Evolutionary conservation across 2,113 vertebrate genomes (phyloP).

Genomic region (Panthera leo): DNA sequence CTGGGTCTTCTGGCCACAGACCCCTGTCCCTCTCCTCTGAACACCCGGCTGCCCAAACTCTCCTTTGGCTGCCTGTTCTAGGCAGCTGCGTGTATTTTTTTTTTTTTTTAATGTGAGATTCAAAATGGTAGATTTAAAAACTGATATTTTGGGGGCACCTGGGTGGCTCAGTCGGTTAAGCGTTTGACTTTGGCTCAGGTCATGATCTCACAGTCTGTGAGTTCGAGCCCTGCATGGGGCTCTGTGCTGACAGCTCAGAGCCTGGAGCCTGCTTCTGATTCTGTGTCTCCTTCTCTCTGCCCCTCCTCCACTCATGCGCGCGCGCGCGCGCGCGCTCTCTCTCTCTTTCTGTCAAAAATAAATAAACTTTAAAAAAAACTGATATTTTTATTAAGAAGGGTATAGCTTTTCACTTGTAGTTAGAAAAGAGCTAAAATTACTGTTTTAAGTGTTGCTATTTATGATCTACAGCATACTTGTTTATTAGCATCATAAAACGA

Average conservation of each 20-base stretch:
- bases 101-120: not conserved
- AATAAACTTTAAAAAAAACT: not conserved
- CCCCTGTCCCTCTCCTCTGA: not conserved
- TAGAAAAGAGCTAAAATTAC: not conserved
- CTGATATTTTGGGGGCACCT: not conserved
- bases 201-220: too few species aligned
- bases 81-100: not conserved
- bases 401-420: not conserved
- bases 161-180: too few species aligned
- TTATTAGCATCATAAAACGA: not conserved
- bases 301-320: too few species aligned
- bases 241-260: too few species aligned
- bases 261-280: too few species aligned
- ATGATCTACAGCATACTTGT: not conserved
- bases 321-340: too few species aligned
- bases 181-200: too few species aligned
- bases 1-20: not conserved
- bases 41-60: rapidly evolving
- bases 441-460: not conserved
- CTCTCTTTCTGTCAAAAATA: too few species aligned
- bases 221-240: too few species aligned
- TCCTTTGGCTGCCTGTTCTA: not conserved
- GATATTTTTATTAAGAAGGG: not conserved
- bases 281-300: too few species aligned
- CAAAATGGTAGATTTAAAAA: not conserved